Conservation (phyloP, 2,113 vertebrate genomes). For the Ciconia maguari region DNA sequence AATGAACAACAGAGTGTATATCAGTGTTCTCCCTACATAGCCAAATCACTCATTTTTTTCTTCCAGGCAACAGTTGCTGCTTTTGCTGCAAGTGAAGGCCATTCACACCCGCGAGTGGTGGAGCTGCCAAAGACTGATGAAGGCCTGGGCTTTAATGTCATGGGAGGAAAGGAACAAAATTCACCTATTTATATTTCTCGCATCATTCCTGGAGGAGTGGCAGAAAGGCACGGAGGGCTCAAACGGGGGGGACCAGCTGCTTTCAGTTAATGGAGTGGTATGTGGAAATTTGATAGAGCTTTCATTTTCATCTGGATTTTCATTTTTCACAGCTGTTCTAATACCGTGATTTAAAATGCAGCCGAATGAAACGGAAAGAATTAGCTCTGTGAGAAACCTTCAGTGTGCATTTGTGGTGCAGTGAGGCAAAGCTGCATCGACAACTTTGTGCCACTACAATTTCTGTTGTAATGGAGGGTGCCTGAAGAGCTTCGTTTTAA, state of each 20-base stretch:
- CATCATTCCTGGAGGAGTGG: constrained; percentile 97
- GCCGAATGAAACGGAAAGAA: background rate
- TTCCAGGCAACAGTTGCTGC: constrained; percentile 97
- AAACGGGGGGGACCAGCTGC: constrained; percentile 98
- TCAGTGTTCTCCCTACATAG: background rate
- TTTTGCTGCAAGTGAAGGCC: constrained; percentile 97
- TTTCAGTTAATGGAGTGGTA: constrained; percentile 99
- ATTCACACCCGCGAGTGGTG: constrained; percentile 95
- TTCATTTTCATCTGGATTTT: background rate
- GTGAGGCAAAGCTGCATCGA: background rate
- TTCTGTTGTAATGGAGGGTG: background rate
- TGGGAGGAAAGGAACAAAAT: constrained; percentile 99
- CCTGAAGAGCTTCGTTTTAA: background rate
- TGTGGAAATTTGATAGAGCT: constrained; percentile 60
- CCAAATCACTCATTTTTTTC: constrained; percentile 5
- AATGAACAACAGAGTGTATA: background rate
- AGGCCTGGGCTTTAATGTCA: constrained; percentile 98
- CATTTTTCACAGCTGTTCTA: constrained; percentile 14
- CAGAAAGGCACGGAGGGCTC: constrained; percentile 94
- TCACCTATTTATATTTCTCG: constrained; percentile 99
- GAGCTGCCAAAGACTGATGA: constrained; percentile 98
- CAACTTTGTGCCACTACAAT: background rate
- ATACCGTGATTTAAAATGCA: background rate
- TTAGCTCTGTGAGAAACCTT: background rate
- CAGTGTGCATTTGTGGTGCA: background rate